These are phyloP conservation scores for Torymus aiolomorphi DNA, from an alignment of 2,888 invertebrate genomes.

Conservation along the genomic window DNA sequence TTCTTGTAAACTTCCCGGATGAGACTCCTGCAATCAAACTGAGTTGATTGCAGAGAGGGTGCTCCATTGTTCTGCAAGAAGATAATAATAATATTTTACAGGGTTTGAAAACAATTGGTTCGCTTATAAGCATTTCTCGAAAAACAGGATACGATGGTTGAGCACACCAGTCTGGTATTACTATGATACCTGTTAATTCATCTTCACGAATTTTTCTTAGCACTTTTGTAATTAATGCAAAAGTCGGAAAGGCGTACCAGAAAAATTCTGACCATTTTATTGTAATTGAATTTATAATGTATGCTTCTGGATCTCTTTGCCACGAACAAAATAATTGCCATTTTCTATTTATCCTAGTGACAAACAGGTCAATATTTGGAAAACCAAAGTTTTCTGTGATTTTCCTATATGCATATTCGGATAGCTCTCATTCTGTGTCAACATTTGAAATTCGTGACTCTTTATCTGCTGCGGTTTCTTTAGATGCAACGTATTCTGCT, in stretches of 20 bases:
- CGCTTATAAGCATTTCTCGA: background rate
- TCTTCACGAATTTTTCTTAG: slow-evolving; percentile 57
- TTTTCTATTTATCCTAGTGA: slow-evolving; percentile 55
- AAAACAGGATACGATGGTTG: slow-evolving; percentile 52
- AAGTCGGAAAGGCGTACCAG: slow-evolving; percentile 61
- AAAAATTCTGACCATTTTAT: slow-evolving; percentile 46
- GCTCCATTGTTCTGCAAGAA: slow-evolving; percentile 45
- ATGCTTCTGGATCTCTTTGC: slow-evolving; percentile 55
- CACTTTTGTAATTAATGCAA: slow-evolving; percentile 55
- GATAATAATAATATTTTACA: slow-evolving; percentile 40
- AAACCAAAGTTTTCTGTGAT: slow-evolving; percentile 47
- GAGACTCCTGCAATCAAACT: slow-evolving; percentile 80
- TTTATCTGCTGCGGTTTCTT: slow-evolving; percentile 59
- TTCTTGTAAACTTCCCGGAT: slow-evolving; percentile 14
- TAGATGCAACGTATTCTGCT: slow-evolving; percentile 58
- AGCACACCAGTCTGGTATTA: slow-evolving; percentile 49
- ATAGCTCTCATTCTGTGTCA: slow-evolving; percentile 59
- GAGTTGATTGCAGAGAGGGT: slow-evolving; percentile 80
- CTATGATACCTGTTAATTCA: slow-evolving; percentile 29
- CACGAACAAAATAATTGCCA: slow-evolving; percentile 54
- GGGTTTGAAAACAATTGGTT: slow-evolving; percentile 37
- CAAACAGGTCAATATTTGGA: slow-evolving; percentile 60
- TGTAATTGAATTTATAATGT: slow-evolving; percentile 55
- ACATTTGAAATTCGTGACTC: slow-evolving; percentile 56
- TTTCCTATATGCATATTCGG: slow-evolving; percentile 44